Evolutionary conservation across 92 coral and sea anemone species (phyloP), one percentile per base, ranked within the genome.

Genomic region (Bergia puertoricense): DNA sequence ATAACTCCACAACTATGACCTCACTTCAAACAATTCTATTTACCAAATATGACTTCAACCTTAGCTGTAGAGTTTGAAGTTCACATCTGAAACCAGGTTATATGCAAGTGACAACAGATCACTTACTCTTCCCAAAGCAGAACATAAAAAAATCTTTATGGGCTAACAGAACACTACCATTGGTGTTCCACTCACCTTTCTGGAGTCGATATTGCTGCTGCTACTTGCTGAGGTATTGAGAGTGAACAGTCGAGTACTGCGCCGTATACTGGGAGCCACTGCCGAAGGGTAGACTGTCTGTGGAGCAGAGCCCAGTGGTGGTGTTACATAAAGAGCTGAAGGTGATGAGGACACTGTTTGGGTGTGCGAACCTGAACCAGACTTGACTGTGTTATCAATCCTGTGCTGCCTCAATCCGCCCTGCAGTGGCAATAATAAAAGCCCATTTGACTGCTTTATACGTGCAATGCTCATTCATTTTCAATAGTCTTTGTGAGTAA

Each of bases 191-290:
- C 39, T 72, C 38, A 72, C 76, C 39, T 23, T 37, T 65, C 51
- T 77, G 9, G 90, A 39, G 68, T 89, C 94, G 37, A 92, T 39
- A 16, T 80, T 90, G 65, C 86, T 88, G 22, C 89, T 91, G 81
- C 87, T 86, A 74, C 86, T 81, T 43, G 88, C 77, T 36, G 88
- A 92, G 74, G 98, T 91, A 74, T 90, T 86, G 82, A 93, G 94
- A 13, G 96, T 91, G 85, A 97, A 97, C 72, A 97, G 92, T 30
- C 99, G 80, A 43, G 98, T 89, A 82, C 99, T 97, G 65, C 99
- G 97, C 38, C 99, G 91, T 9, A 97, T 96, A 80, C 94, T 93
- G 22, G 92, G 90, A 39, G 94, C 93, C 1, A 94, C 90, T 18
- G 92, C 91, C 5, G 90, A 89, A 2, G 94, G 92, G 36, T 91